Base-by-base conservation (phyloP, 2,888 invertebrate species). In the Patella pellucida region DNA sequence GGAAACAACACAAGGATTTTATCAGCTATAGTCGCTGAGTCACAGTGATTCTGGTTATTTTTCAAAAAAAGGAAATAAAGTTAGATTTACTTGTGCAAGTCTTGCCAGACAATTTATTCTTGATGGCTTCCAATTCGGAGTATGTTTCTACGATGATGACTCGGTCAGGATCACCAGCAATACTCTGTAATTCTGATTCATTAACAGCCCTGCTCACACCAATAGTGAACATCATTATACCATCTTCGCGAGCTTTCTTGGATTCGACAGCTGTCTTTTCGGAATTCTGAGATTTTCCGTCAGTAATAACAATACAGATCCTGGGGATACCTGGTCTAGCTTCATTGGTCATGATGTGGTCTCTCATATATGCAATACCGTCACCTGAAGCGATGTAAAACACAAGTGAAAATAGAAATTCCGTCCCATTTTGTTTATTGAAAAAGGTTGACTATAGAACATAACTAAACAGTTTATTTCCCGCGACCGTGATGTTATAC, bases 181-280 rank as follows among this genome's bases (percentile, higher is more conserved):
- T 82, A 19, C 56, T 73, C 56, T 56, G 12, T 52, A 82, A 72
- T 70, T 82, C 82, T n/a, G 72, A 50, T 27, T 71, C 54, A 41
- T 73, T 69, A 3, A 80, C 72, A 7, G 27, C 68, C n/a, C n/a
- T 19, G 14, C 79, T 78, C 5, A 81, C 78, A 16, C 81, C 81
- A 52, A 81, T 76, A 19, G 81, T 79, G 52, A 78, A 78, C 74
- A 78, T 79, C 1, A 52, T 52, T 52, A 79, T 73, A 27, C 78
- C 78, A 11, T 50, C 70, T 1, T 56, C 41, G 1, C 75, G 76
- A 1, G 79, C 76, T 0, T 4, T 15, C 1, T 52, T 31, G 5
- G 81, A 79, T 19, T 78, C 75, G 3, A 51, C 23, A 41, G 16
- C 23, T 1, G 80, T 80, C 68, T 68, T 71, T 70, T 76, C 62